Evolutionary conservation across 2,888 invertebrate species (phyloP).

Genomic region (Pteria penguin): DNA sequence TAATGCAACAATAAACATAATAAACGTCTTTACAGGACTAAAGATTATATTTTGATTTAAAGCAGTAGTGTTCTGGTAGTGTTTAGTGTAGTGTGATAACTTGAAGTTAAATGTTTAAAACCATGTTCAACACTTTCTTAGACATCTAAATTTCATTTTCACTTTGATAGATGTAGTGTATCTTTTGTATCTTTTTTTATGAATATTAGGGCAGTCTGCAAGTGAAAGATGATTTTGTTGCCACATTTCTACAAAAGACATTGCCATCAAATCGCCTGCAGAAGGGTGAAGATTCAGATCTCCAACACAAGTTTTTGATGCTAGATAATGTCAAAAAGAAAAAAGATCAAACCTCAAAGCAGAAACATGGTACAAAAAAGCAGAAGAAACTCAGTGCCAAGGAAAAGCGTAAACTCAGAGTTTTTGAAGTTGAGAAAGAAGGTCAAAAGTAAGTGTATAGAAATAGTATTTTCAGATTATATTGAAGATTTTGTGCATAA

Average conservation of each 20-base stretch:
- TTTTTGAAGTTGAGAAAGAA: slow-evolving; percentile 60
- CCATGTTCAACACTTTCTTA: no score
- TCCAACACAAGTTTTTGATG: slow-evolving; percentile 48
- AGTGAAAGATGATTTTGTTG: slow-evolving; percentile 48
- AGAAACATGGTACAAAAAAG: slow-evolving; percentile 28
- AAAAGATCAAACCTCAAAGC: slow-evolving; percentile 36
- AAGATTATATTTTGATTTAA: no score
- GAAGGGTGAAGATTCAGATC: slow-evolving; percentile 50
- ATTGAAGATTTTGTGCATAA: no score
- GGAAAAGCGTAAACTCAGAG: slow-evolving; percentile 57
- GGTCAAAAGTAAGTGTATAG: slow-evolving; percentile 54
- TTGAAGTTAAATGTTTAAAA: no score
- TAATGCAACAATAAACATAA: no score
- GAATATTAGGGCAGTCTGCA: background rate
- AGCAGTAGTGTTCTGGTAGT: no score
- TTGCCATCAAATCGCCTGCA: slow-evolving; percentile 51
- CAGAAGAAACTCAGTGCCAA: slow-evolving; percentile 53
- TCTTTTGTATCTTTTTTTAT: background rate
- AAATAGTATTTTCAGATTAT: no score
- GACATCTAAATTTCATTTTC: no score
- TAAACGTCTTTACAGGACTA: no score
- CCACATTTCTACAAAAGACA: slow-evolving; percentile 52
- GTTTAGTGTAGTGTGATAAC: no score
- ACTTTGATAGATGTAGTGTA: no score
- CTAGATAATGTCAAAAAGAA: slow-evolving; percentile 45